Percentiles rank a stretch among this genome's conserved stretches.
Conservation (phyloP, 2,797 vertebrate species). For the Botia kubotai region DNA sequence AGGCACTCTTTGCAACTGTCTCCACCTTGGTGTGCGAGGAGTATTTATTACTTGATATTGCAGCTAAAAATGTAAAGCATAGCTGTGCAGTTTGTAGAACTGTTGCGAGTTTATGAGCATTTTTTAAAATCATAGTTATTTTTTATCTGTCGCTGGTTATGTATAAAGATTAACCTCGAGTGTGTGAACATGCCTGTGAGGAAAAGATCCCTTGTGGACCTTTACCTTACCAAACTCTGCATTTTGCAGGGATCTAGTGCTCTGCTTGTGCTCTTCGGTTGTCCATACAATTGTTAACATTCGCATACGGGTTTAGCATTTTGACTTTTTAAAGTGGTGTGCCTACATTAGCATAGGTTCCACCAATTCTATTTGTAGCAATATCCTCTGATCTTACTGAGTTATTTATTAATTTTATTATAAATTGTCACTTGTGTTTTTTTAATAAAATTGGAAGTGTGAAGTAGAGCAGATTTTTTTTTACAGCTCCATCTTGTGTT, state of each 20-base stretch:
- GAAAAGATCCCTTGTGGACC: background rate
- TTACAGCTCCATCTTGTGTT: constrained; percentile 61
- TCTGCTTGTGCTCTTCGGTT: background rate
- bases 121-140: too few species aligned
- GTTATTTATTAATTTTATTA: background rate
- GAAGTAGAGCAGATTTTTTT: background rate
- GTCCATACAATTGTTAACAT: background rate
- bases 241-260: background rate
- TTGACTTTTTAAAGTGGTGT: constrained; percentile 10
- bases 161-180: too few species aligned
- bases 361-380: background rate
- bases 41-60: background rate
- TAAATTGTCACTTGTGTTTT: background rate
- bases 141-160: too few species aligned
- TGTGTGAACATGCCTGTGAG: background rate
- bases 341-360: background rate
- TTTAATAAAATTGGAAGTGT: constrained; percentile 1
- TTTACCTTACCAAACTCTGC: background rate
- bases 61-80: background rate
- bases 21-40: background rate
- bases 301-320: background rate
- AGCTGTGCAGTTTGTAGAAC: background rate
- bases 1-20: background rate
- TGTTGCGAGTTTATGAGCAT: too few species aligned
- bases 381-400: background rate